Evolutionary conservation across 2,113 vertebrate species (phyloP).

Genomic region (Oostethus manadensis): DNA sequence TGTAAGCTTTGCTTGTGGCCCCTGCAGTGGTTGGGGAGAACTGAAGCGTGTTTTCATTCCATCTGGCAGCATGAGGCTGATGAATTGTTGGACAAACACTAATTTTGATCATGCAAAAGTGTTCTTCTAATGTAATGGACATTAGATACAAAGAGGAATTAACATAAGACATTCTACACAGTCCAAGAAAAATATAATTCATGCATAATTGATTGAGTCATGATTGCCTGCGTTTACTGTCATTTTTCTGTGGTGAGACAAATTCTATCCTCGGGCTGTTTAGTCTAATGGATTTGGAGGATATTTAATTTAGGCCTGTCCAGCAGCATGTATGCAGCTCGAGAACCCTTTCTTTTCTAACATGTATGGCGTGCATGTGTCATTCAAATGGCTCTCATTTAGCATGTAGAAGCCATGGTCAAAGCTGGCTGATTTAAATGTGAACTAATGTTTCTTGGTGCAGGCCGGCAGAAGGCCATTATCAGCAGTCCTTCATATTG

Average conservation of each 20-base stretch:
- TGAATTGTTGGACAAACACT: constrained; percentile 57
- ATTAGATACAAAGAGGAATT: constrained; percentile 66
- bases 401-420: constrained; percentile 59
- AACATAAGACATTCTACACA: constrained; percentile 69
- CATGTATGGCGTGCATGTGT: constrained; percentile 47
- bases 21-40: constrained; percentile 41
- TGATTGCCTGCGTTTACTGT: constrained; percentile 76
- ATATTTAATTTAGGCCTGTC: constrained; percentile 72
- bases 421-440: constrained; percentile 61
- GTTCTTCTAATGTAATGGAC: constrained; percentile 52
- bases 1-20: constrained; percentile 53
- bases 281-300: constrained; percentile 72
- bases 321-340: constrained; percentile 51
- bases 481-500: constrained; percentile 1
- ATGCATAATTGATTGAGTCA: constrained; percentile 75
- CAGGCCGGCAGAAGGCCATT: constrained; percentile 31
- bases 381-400: constrained; percentile 67
- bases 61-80: constrained; percentile 38
- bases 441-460: constrained; percentile 49
- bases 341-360: constrained; percentile 49
- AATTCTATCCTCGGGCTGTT: constrained; percentile 72
- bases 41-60: constrained; percentile 51
- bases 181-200: constrained; percentile 70
- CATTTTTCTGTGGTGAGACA: constrained; percentile 68
- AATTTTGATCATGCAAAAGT: constrained; percentile 47